Conservation (phyloP, 2,113 vertebrate species). For the Bubo bubo region DNA sequence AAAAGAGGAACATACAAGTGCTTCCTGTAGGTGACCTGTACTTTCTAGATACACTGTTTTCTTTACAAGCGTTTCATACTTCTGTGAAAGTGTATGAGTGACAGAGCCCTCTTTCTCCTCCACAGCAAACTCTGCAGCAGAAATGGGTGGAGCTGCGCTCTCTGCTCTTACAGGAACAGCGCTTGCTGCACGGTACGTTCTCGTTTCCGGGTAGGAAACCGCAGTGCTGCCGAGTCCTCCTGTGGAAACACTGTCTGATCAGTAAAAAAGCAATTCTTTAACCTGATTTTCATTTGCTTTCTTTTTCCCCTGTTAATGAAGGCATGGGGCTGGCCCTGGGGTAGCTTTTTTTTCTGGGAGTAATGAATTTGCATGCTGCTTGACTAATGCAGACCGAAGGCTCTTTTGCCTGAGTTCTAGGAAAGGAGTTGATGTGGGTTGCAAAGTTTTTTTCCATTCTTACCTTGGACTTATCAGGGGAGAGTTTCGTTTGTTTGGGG, state of each 20-base stretch:
- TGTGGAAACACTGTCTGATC: background rate
- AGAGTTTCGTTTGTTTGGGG: background rate
- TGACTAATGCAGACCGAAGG: accelerated
- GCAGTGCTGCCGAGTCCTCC: background rate
- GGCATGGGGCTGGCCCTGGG: background rate
- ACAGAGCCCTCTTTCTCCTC: background rate
- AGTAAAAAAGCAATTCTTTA: background rate
- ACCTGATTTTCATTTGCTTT: background rate
- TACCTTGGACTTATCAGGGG: accelerated
- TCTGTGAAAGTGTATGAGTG: accelerated
- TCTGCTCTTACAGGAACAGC: slow-evolving; percentile 85
- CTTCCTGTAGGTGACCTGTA: background rate
- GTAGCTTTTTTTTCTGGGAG: background rate
- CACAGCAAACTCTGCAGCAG: slow-evolving; percentile 85
- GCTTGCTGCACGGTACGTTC: slow-evolving; percentile 82
- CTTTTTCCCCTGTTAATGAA: background rate
- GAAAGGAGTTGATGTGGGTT: background rate
- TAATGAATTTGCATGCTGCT: background rate
- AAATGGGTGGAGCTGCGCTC: slow-evolving; percentile 83
- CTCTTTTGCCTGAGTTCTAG: background rate
- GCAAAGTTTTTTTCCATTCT: background rate
- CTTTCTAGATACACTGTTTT: accelerated
- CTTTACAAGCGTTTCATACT: accelerated
- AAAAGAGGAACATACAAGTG: background rate
- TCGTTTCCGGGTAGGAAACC: slow-evolving; percentile 38